Conservation (phyloP, 2,797 vertebrate species). For the Spinus olivaceus region DNA sequence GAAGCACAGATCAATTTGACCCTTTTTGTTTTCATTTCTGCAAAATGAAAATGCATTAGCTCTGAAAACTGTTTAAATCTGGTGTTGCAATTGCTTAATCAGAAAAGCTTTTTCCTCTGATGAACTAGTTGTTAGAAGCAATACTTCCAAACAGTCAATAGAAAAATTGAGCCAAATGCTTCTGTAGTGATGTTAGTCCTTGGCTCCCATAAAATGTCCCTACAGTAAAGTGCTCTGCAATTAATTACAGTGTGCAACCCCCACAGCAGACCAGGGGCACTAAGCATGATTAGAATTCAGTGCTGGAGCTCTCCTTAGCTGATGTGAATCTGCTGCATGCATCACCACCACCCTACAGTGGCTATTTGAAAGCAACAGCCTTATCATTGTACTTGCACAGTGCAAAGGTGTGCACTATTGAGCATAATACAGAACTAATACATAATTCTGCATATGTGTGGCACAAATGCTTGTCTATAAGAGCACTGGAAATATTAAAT, state of each 20-base stretch:
- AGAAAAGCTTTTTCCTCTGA: conserved; percentile 36
- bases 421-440: background rate
- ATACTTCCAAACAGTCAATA: background rate
- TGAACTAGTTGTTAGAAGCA: conserved; percentile 19
- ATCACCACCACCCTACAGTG: background rate
- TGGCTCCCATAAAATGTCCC: background rate
- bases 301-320: background rate
- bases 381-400: background rate
- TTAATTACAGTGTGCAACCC: background rate
- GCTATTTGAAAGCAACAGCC: background rate
- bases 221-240: background rate
- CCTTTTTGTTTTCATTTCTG: background rate
- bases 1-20: background rate
- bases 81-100: background rate
- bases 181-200: conserved; percentile 2
- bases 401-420: background rate
- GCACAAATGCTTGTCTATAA: background rate
- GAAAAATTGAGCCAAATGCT: conserved; percentile 27
- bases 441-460: background rate
- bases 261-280: background rate
- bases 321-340: background rate
- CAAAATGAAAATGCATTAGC: background rate
- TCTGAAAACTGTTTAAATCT: conserved; percentile 15
- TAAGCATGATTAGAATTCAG: conserved; percentile 8
- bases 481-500: background rate